Base-by-base conservation (phyloP, 2,113 vertebrate genomes). In the Indicator indicator region DNA sequence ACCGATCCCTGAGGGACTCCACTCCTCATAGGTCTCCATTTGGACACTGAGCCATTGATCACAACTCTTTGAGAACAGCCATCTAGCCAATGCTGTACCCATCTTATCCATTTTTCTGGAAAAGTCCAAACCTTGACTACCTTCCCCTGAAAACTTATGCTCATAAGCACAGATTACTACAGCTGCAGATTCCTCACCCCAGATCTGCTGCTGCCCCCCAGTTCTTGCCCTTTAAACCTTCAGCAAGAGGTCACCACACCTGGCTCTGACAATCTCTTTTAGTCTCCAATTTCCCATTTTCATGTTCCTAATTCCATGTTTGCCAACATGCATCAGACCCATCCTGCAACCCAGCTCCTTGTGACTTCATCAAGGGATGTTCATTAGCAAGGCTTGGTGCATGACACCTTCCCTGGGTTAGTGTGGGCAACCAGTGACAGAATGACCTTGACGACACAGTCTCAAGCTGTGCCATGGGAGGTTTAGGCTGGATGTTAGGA, bases 151-250 rank as follows among this genome's bases (percentile, higher is more conserved):
- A 70, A 26, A 9, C 19, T 54, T 40, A 24, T 62, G 23, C 13
- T 72, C 58, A 78, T 9, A 32, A 4, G 44, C 13, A 63, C 3
- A 42, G 13, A 16, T 44, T 46, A n/a, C 4, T 73, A 9, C 42
- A 68, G 33, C 8, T 59, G 38, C 17, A 59, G 46, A 21, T 7
- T 70, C 9, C 60, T 27, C n/a, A 44, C 5, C 58, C 2, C 36
- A 38, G 17, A 13, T 62, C 21, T 68, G 27, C 40, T 17, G 4
- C 26, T 74, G 5, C 3, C 9, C 4, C 2, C 1, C 2, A 2
- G 19, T 32, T 81, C 11, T 54, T 56, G 20, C 12, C 38, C 27
- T 19, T 1, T 42, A 42, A 26, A 4, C 13, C 13, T 4, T 3
- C 7, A 48, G 11, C 7, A 28, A 33, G 32, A 10, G 5, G 6